Evolutionary conservation across 2,797 vertebrate genomes (phyloP).

Genomic region (Gobio occitaniae): DNA sequence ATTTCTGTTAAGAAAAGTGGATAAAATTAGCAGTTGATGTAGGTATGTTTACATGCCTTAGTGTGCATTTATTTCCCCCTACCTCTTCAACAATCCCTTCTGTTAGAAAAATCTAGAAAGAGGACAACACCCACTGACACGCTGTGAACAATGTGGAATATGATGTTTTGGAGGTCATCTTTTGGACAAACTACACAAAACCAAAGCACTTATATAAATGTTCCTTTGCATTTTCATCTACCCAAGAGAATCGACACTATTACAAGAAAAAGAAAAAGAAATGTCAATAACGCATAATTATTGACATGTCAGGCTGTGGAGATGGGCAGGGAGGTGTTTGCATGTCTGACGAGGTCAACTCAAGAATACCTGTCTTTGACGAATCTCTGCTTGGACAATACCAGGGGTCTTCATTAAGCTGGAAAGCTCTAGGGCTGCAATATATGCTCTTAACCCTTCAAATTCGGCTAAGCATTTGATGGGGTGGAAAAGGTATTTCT

Average conservation of each 20-base stretch:
- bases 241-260: not conserved
- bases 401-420: not conserved
- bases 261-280: not conserved
- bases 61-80: not conserved
- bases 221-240: not conserved
- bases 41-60: slow-evolving; percentile 1
- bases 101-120: not conserved
- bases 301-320: not conserved
- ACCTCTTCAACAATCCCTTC: not conserved
- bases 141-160: not conserved
- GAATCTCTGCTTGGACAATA: slow-evolving; percentile 25
- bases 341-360: not conserved
- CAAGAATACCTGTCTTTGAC: not conserved
- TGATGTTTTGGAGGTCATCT: slow-evolving; percentile 2
- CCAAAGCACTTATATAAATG: not conserved
- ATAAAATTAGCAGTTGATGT: not conserved
- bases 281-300: not conserved
- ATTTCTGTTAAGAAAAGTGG: not conserved
- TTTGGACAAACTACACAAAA: not conserved
- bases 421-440: not conserved
- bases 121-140: not conserved
- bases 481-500: slow-evolving; percentile 9
- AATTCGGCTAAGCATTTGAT: not conserved
- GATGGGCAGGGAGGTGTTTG: not conserved
- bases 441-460: slow-evolving; percentile 11